These are phyloP conservation scores for Champsocephalus gunnari DNA, from an alignment of 2,797 vertebrate species.

Conservation along the genomic window DNA sequence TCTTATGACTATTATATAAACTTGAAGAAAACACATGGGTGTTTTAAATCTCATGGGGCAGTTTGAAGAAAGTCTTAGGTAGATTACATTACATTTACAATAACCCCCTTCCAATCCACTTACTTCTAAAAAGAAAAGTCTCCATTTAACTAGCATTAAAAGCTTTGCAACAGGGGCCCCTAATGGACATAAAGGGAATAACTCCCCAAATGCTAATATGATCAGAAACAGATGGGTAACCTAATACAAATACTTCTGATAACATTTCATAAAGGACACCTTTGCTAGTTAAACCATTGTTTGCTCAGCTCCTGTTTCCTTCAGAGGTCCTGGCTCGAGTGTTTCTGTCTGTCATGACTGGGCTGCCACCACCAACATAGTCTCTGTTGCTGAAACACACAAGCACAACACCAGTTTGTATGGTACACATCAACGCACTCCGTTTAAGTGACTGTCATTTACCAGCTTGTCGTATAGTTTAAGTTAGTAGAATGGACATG, in stretches of 20 bases:
- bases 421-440: neutral
- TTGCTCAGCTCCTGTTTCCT: constrained; percentile 2
- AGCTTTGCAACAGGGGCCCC: constrained; percentile 46
- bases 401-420: constrained; percentile 28
- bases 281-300: neutral
- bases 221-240: constrained; percentile 8
- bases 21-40: neutral
- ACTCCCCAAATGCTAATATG: constrained; percentile 18
- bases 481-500: constrained; percentile 43
- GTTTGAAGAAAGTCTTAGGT: neutral
- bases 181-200: constrained; percentile 37
- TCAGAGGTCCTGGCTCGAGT: constrained; percentile 22
- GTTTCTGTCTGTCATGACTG: constrained; percentile 65
- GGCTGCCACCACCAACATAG: constrained; percentile 49
- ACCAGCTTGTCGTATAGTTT: constrained; percentile 15
- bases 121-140: neutral
- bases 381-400: constrained; percentile 55
- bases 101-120: constrained; percentile 4
- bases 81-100: constrained; percentile 11
- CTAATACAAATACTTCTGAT: neutral
- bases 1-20: too few relatives aligned
- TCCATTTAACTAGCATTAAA: constrained; percentile 21
- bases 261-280: constrained; percentile 20
- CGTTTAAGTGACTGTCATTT: neutral
- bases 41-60: neutral